A percentile compares a stretch with the other conserved stretches of the same genome.
phyloP scores from a whole-genome alignment of 2,113 vertebrate species.

The Pipra filicauda region DNA sequence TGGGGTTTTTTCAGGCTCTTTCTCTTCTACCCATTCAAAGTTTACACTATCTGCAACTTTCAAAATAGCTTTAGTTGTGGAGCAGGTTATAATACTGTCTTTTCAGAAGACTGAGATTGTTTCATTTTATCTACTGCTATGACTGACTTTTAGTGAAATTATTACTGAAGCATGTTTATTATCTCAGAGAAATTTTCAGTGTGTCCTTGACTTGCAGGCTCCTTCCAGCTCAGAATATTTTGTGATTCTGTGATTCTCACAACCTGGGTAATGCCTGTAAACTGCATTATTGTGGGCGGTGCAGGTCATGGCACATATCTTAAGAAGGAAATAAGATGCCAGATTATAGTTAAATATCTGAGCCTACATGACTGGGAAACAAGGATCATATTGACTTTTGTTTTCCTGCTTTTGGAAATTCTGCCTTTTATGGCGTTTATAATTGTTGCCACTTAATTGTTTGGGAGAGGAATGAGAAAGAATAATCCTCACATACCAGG shows the following conservation, averaged over 20 bases:
- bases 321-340: not conserved
- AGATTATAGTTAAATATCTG: not conserved
- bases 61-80: not conserved
- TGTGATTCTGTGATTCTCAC: not conserved
- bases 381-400: not conserved
- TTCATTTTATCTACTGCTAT: not conserved
- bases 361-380: not conserved
- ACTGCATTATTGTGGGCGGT: not conserved
- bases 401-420: not conserved
- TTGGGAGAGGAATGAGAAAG: not conserved
- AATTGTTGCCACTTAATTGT: not conserved
- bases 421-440: not conserved
- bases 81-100: not conserved
- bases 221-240: not conserved
- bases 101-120: not conserved
- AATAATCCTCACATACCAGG: not conserved
- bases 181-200: not conserved
- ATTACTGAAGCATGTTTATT: not conserved
- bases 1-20: rapidly evolving
- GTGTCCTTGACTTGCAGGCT: not conserved
- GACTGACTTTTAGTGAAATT: not conserved
- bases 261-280: not conserved
- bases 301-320: not conserved
- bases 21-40: not conserved
- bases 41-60: not conserved